A percentile compares a stretch with the other conserved stretches of the same genome.
phyloP scores from a whole-genome alignment of 2,113 vertebrate genomes.

The Bettongia penicillata region DNA sequence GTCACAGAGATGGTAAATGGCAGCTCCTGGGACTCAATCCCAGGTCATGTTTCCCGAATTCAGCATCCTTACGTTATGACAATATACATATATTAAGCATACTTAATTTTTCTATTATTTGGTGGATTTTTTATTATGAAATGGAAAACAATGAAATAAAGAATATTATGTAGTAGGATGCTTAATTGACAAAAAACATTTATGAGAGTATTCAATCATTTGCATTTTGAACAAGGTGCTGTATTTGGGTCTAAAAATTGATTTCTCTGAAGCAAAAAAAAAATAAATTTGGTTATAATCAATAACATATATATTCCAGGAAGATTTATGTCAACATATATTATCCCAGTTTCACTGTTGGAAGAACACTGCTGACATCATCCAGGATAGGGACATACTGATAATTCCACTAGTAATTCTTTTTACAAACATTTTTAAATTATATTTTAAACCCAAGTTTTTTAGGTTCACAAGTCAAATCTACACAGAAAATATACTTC shows the following conservation, averaged over 20 bases:
- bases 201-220: not conserved
- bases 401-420: constrained; percentile 47
- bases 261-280: not conserved
- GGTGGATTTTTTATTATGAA: not conserved
- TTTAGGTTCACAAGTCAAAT: not conserved
- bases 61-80: not conserved
- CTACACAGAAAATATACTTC: not conserved
- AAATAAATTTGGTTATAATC: constrained; percentile 5
- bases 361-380: constrained; percentile 32
- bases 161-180: not conserved
- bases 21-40: not conserved
- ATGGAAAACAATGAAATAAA: not conserved
- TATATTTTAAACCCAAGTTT: not conserved
- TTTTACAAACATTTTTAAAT: constrained; percentile 31
- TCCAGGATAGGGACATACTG: not conserved
- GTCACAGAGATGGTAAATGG: not conserved
- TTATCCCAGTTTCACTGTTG: not conserved
- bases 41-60: not conserved
- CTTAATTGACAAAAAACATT: not conserved
- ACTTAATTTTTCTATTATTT: not conserved
- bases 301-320: constrained; percentile 35
- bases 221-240: constrained; percentile 1
- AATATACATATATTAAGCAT: not conserved
- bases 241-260: not conserved
- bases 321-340: constrained; percentile 21